Conservation (phyloP, 2,888 invertebrate genomes). For the Agrochola macilenta region DNA sequence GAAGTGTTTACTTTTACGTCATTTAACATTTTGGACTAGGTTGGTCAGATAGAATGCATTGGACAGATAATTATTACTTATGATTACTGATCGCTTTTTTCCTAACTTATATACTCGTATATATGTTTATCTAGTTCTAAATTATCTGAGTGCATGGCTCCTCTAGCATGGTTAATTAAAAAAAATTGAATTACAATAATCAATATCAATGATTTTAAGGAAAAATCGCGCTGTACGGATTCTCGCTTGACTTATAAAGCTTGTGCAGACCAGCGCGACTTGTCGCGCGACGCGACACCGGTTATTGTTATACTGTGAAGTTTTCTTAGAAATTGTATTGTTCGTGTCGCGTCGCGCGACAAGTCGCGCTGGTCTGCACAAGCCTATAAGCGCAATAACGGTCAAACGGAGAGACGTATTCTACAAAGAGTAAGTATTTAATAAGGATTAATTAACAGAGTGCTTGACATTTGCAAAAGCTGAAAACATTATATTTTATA, state of each 20-base stretch:
- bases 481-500: background rate
- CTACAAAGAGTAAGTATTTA: background rate
- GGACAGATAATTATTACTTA: no score
- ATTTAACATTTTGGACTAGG: background rate
- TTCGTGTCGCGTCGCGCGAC: no score
- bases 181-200: background rate
- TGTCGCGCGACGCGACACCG: no score
- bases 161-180: background rate
- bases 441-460: background rate
- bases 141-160: background rate
- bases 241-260: background rate
- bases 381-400: background rate
- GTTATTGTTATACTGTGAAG: no score
- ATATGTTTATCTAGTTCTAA: background rate
- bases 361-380: no score
- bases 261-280: no score
- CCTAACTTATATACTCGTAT: no score
- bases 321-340: no score
- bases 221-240: background rate
- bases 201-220: background rate
- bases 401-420: background rate
- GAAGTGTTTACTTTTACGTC: background rate
- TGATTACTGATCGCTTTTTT: no score
- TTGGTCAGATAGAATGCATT: background rate
- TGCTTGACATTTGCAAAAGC: background rate